Percentiles rank a stretch among this genome's conserved stretches.
Conservation (phyloP, 2,113 vertebrate species). For the Pristiophorus japonicus region DNA sequence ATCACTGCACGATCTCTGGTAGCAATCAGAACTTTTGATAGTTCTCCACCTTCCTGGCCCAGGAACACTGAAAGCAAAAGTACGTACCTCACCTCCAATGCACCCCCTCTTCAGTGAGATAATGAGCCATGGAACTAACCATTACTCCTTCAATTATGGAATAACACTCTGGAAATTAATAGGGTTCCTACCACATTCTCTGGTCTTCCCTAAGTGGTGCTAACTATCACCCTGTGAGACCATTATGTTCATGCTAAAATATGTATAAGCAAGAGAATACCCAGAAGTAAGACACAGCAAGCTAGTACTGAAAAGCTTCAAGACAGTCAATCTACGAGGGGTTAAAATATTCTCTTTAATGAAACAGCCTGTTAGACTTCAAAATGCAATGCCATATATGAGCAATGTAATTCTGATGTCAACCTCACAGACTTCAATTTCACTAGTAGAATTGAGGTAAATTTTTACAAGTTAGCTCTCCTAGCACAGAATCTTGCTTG, state of each 20-base stretch:
- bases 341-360: not conserved
- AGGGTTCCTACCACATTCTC: not conserved
- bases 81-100: not conserved
- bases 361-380: not conserved
- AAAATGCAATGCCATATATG: not conserved
- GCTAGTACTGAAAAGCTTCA: not conserved
- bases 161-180: not conserved
- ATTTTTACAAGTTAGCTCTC: not conserved
- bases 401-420: not conserved
- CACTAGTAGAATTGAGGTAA: not conserved
- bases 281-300: not conserved
- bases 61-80: not conserved
- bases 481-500: not conserved
- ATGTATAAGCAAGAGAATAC: not conserved
- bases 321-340: too few relatives aligned
- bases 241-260: not conserved
- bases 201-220: not conserved
- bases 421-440: not conserved
- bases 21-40: not conserved
- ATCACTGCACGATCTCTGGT: not conserved
- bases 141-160: constrained; percentile 4
- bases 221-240: not conserved
- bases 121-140: not conserved
- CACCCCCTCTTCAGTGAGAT: not conserved
- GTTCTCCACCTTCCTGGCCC: not conserved